Evolutionary conservation across 2,113 vertebrate genomes (phyloP).

Genomic region (Pangasianodon hypophthalmus): DNA sequence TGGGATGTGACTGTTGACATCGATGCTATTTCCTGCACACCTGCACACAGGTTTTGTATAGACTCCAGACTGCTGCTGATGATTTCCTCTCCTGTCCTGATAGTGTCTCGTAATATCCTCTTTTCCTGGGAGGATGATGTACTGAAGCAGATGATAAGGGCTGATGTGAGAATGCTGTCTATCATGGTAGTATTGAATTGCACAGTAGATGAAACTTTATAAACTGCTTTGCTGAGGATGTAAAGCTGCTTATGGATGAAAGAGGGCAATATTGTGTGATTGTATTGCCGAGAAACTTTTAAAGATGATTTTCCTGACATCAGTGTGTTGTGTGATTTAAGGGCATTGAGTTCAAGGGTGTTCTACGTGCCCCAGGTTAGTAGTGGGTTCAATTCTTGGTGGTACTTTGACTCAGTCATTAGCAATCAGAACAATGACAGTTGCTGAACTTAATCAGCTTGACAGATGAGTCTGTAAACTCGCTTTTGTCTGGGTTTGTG

Average conservation of each 20-base stretch:
- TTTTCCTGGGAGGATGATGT: not conserved
- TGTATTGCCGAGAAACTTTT: not conserved
- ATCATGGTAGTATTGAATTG: not conserved
- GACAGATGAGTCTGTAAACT: not conserved
- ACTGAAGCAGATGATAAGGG: not conserved
- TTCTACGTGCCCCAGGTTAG: not conserved
- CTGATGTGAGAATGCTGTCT: not conserved
- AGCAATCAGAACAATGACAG: not conserved
- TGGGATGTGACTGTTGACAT: not conserved
- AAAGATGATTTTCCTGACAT: not conserved
- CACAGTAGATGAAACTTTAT: not conserved
- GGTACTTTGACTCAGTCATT: not conserved
- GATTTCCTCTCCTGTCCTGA: slow-evolving; percentile 15
- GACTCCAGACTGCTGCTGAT: not conserved
- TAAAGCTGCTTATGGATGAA: not conserved
- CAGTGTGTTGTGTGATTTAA: not conserved
- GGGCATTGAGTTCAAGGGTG: not conserved
- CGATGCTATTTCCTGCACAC: not conserved
- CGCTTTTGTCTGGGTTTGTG: not conserved
- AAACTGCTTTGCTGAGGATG: not conserved
- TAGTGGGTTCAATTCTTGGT: not conserved
- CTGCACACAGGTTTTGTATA: not conserved
- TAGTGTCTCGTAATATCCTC: slow-evolving; percentile 13
- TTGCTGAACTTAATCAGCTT: not conserved
- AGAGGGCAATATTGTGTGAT: not conserved